These are phyloP conservation scores for Euura lappo DNA, from an alignment of 1,140 invertebrate species.

Conservation along the genomic window DNA sequence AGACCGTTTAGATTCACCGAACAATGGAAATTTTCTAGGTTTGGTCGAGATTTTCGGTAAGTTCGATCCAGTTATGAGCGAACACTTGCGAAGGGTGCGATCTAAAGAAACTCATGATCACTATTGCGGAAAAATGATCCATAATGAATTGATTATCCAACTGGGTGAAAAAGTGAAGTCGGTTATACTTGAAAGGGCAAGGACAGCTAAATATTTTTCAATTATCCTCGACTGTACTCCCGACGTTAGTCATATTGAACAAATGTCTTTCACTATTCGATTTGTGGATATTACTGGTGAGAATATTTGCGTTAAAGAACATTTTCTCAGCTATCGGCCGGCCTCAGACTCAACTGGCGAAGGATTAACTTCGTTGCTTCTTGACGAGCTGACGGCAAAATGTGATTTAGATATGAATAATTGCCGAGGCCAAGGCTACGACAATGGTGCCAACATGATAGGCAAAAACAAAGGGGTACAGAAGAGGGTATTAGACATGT, in stretches of 20 bases:
- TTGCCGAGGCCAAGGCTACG: conserved; percentile 37
- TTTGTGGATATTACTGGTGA: conserved; percentile 20
- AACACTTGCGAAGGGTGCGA: conserved; percentile 26
- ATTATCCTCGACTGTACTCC: conserved; percentile 40
- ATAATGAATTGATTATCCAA: conserved; percentile 38
- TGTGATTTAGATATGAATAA: conserved; percentile 24
- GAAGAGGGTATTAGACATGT: conserved; percentile 30
- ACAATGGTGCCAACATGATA: conserved; percentile 39
- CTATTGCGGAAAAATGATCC: conserved; percentile 32
- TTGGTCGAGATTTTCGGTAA: conserved; percentile 34
- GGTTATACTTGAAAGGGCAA: conserved; percentile 29
- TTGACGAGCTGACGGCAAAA: conserved; percentile 10
- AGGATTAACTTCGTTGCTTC: conserved; percentile 18
- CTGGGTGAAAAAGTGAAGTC: conserved; percentile 25
- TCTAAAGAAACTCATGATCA: conserved; percentile 19
- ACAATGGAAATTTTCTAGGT: conserved; percentile 41
- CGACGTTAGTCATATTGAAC: conserved; percentile 36
- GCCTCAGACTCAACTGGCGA: conserved; percentile 21
- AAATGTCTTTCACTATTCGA: conserved; percentile 33
- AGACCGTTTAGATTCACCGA: not conserved
- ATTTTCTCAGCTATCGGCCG: conserved; percentile 25
- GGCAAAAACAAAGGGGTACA: conserved; percentile 37
- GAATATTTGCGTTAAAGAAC: conserved; percentile 23
- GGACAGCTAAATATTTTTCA: conserved; percentile 38
- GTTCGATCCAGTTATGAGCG: conserved; percentile 36